These are phyloP conservation scores for Mya arenaria DNA, from an alignment of 1,140 invertebrate species.

Conservation along the genomic window DNA sequence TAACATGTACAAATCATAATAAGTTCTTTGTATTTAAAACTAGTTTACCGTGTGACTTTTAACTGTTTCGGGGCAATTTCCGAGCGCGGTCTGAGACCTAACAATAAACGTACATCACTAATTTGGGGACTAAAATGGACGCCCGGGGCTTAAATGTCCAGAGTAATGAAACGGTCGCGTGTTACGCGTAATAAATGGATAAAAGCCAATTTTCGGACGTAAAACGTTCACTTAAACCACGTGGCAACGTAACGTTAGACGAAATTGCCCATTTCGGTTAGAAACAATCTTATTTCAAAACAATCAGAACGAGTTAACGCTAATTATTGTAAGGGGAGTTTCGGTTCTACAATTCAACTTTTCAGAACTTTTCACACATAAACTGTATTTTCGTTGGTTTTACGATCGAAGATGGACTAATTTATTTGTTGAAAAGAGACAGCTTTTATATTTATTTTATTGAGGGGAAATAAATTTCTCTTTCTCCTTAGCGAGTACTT, in stretches of 20 bases:
- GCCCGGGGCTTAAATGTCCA: too few species aligned
- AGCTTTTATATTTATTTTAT: slow-evolving; percentile 58
- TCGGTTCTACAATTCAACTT: slow-evolving; percentile 17
- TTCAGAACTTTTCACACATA: slow-evolving; percentile 54
- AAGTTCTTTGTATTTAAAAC: too few species aligned
- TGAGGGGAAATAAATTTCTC: slow-evolving; percentile 46
- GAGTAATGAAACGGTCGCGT: not conserved
- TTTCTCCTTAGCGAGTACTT: slow-evolving; percentile 31
- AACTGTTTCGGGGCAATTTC: too few species aligned
- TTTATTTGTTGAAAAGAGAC: slow-evolving; percentile 44
- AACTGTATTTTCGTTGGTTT: slow-evolving; percentile 43
- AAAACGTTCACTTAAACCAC: not conserved
- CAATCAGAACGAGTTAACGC: slow-evolving; percentile 26
- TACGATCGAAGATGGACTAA: slow-evolving; percentile 15
- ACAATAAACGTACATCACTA: too few species aligned
- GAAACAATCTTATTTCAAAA: slow-evolving; percentile 45
- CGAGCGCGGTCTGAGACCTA: too few species aligned
- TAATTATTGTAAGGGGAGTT: slow-evolving; percentile 31
- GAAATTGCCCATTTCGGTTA: not conserved
- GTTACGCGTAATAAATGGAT: not conserved
- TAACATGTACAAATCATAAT: too few species aligned
- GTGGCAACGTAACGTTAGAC: slow-evolving; percentile 10
- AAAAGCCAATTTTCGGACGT: slow-evolving; percentile 45
- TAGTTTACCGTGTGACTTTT: too few species aligned
- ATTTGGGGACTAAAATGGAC: too few species aligned